These are phyloP conservation scores for Bradypodion pumilum DNA, from an alignment of 2,797 vertebrate genomes.

Conservation along the genomic window DNA sequence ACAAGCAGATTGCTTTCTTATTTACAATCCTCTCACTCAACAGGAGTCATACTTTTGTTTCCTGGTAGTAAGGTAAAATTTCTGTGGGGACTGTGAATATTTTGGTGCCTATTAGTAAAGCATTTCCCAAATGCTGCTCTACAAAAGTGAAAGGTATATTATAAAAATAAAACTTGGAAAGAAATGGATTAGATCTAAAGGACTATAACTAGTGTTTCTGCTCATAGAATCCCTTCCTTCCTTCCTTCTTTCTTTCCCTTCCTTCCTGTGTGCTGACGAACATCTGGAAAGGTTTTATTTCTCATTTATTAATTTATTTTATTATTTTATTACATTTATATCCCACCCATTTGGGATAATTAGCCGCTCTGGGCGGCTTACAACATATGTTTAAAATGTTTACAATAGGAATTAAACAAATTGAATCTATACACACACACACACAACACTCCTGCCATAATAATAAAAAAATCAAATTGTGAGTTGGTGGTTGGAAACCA, in stretches of 20 bases:
- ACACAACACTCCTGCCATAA: no score
- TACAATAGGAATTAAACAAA: no score
- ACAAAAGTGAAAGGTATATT: slow-evolving; percentile 16
- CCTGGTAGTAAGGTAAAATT: not conserved
- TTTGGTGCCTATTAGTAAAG: not conserved
- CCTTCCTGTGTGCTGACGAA: not conserved
- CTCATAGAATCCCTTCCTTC: not conserved
- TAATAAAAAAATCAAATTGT: no score
- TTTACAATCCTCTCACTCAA: not conserved
- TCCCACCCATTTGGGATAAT: no score
- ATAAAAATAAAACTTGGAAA: not conserved
- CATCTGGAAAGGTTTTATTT: not conserved
- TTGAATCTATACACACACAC: no score
- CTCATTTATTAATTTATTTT: no score
- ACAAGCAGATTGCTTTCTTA: not conserved
- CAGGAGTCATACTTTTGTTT: not conserved
- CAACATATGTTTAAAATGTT: no score
- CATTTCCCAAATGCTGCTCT: not conserved
- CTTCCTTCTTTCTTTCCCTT: not conserved
- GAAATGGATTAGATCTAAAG: not conserved
- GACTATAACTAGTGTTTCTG: not conserved
- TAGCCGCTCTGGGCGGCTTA: no score
- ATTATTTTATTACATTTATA: no score
- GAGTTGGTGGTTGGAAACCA: no score
- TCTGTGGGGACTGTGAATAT: not conserved